Percentiles rank a stretch among this genome's conserved stretches.
phyloP scores from a whole-genome alignment of 1,140 invertebrate genomes.

The Agrypnia vestita region DNA sequence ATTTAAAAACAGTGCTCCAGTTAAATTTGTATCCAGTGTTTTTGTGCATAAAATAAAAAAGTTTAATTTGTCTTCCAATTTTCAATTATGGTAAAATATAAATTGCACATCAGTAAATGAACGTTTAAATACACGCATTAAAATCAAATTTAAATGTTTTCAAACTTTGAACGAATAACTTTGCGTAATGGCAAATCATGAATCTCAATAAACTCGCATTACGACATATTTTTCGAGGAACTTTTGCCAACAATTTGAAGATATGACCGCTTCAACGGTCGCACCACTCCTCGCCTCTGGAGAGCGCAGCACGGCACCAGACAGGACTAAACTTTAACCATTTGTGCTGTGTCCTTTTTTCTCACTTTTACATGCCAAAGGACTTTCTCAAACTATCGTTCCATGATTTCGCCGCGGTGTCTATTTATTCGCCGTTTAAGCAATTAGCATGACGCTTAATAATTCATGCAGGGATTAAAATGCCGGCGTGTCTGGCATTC shows the following conservation, averaged over 20 bases:
- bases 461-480: conserved; percentile 43
- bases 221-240: neutral
- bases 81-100: too few species aligned
- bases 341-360: conserved; percentile 25
- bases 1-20: too few species aligned
- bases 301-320: conserved; percentile 36
- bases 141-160: too few species aligned
- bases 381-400: conserved; percentile 61
- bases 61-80: too few species aligned
- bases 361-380: conserved; percentile 31
- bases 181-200: too few species aligned
- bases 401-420: conserved; percentile 54
- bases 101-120: too few species aligned
- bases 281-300: neutral
- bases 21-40: too few species aligned
- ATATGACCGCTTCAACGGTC: neutral
- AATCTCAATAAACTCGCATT: too few species aligned
- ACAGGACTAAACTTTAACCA: conserved; percentile 53
- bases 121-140: too few species aligned
- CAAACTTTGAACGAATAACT: too few species aligned
- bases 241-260: neutral
- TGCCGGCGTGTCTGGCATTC: conserved; percentile 5
- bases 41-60: too few species aligned
- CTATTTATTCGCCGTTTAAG: conserved; percentile 58
- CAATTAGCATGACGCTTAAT: conserved; percentile 54